Evolutionary conservation across 2,888 invertebrate genomes (phyloP), one percentile per base, ranked within the genome.

Genomic region (Polyploca ridens): DNA sequence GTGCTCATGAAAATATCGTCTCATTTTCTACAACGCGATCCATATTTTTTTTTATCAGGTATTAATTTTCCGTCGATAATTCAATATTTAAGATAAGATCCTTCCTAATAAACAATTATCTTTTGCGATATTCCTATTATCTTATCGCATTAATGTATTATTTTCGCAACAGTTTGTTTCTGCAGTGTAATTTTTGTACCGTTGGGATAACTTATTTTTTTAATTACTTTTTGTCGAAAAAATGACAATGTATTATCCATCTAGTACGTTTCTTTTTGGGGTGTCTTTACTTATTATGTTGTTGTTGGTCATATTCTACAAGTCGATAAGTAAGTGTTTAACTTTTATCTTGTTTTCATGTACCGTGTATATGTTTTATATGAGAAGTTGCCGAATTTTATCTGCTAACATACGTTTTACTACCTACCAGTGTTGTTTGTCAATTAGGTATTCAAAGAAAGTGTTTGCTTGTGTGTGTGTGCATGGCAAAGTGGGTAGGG

Each of bases 221-320:
- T 13, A 41, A 41, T 41, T 41, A 16, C 38, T 41, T 63, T 59
- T 59, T 38, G 49, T 27, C 27, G 27, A 27, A 27, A 27, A 27
- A 1, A n/a, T 60, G 13, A 41, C 62, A n/a, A 10, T 54, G 64
- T 70, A 73, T 67, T 72, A 78, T 69, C 62, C 74, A 63, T 75
- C 81, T n/a, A 76, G 77, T 0, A 72, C 76, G 1, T 77, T 81
- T 61, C 19, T 77, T 8, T 81, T 84, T 67, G 85, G 83, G 84
- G 14, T 80, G 13, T 58, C 70, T 1, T 75, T 85, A 63, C 59
- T 85, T 1, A 0, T 83, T 1, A 33, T 79, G 8, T 58, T 85
- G 3, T 44, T 83, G 41, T 10, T 80, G 8, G 44, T 82, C 1
- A 69, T 79, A 35, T 69, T 69, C 5, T 76, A 70, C 49, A 74